A percentile compares a stretch with the other conserved stretches of the same genome.
These are phyloP conservation scores for Dolichotis patagonum DNA, from an alignment of 2,113 vertebrate species.

Conservation along the genomic window DNA sequence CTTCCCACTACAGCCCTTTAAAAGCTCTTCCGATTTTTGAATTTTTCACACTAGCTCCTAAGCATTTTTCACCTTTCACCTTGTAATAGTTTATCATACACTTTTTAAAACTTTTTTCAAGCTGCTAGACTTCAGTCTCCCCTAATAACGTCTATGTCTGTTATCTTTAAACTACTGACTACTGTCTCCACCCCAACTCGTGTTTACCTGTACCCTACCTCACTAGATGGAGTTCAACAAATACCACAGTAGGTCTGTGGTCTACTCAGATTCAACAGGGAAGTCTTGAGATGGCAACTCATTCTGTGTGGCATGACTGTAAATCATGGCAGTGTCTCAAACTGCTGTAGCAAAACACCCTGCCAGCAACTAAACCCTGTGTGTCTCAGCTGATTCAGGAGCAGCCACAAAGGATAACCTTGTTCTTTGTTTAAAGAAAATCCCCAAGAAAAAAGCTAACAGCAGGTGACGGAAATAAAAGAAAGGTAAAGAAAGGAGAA, in stretches of 20 bases:
- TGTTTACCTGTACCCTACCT: not conserved
- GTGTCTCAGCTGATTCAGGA: not conserved
- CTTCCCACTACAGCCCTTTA: not conserved
- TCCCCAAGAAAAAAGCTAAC: not conserved
- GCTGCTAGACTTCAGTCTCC: not conserved
- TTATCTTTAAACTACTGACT: not conserved
- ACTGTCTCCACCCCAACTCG: not conserved
- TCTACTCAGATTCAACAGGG: not conserved
- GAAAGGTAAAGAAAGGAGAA: not conserved
- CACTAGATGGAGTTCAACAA: not conserved
- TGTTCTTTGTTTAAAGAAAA: not conserved
- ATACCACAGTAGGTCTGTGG: not conserved
- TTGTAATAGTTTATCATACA: not conserved
- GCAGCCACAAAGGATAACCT: not conserved
- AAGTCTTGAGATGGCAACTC: not conserved
- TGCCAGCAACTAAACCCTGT: not conserved
- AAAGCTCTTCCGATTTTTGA: not conserved
- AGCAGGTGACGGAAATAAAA: not conserved
- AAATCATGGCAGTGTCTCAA: not conserved
- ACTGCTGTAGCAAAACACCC: not conserved
- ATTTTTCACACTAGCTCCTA: constrained; percentile 20
- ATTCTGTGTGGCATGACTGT: not conserved
- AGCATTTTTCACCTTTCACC: not conserved
- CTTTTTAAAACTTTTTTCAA: not conserved
- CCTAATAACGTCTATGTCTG: not conserved